phyloP scores from a whole-genome alignment of 2,888 invertebrate genomes.

The Lymantria monacha region DNA sequence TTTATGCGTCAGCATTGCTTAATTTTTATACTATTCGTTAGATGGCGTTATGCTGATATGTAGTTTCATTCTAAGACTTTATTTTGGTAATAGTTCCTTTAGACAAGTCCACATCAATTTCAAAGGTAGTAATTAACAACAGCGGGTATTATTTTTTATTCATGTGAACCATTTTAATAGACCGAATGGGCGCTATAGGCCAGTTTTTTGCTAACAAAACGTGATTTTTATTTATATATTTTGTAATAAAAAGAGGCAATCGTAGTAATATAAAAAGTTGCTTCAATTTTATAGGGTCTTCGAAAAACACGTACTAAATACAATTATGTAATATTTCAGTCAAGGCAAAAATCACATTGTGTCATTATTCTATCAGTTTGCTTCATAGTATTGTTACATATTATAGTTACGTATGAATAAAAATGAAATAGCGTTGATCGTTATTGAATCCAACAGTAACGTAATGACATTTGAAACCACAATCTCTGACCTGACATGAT shows the following conservation, averaged over 20 bases:
- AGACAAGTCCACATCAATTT: constrained; percentile 13
- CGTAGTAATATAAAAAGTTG: constrained; percentile 15
- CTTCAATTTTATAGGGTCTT: constrained; percentile 24
- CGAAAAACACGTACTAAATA: constrained; percentile 26
- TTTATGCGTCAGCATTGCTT: too few species aligned
- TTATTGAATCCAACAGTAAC: constrained; percentile 47
- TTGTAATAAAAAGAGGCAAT: constrained; percentile 19
- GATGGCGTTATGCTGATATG: too few species aligned
- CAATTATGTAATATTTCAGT: constrained; percentile 34
- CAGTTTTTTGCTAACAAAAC: constrained; percentile 29
- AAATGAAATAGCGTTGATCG: constrained; percentile 32
- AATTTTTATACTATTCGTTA: too few species aligned
- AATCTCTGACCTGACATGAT: constrained; percentile 62
- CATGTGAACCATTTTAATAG: constrained; percentile 18
- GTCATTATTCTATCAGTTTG: constrained; percentile 39
- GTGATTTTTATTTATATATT: constrained; percentile 21
- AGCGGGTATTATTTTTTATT: constrained; percentile 25
- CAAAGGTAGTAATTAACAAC: constrained; percentile 29
- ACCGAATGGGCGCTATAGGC: constrained; percentile 20
- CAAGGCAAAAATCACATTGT: constrained; percentile 40
- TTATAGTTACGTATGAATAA: constrained; percentile 8
- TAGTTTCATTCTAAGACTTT: background rate
- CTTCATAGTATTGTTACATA: constrained; percentile 34
- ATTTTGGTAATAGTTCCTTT: constrained; percentile 9
- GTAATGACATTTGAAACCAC: constrained; percentile 65